Evolutionary conservation across 2,797 vertebrate species (phyloP).

Genomic region (Pagetopsis macropterus): DNA sequence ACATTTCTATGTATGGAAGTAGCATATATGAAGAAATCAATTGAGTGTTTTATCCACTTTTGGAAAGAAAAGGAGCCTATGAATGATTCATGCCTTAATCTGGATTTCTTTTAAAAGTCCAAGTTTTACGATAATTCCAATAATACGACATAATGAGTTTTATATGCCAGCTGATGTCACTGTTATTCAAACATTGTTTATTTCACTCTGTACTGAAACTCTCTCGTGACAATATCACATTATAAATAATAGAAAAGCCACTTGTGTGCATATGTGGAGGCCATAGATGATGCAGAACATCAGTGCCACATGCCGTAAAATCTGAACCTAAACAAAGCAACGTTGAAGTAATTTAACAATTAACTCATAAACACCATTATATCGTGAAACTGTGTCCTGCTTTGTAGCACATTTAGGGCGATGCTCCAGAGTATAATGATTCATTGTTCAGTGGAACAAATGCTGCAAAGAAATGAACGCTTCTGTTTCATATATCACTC

Average conservation of each 20-base stretch:
- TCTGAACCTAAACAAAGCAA: constrained; percentile 57
- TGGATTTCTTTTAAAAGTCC: not conserved
- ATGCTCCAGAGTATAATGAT: constrained; percentile 64
- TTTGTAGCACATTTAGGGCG: constrained; percentile 21
- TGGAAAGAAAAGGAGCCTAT: constrained; percentile 3
- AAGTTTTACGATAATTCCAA: constrained; percentile 17
- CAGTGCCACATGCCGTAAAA: constrained; percentile 45
- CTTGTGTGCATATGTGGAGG: constrained; percentile 23
- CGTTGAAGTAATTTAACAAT: constrained; percentile 53
- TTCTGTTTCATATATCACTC: constrained; percentile 76
- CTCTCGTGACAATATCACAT: constrained; percentile 15
- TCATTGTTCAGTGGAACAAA: constrained; percentile 75
- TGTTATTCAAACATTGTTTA: constrained; percentile 17
- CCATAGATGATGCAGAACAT: constrained; percentile 34
- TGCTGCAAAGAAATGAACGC: constrained; percentile 62
- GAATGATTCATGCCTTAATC: constrained; percentile 37
- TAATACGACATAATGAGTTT: constrained; percentile 24
- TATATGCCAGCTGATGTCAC: constrained; percentile 35
- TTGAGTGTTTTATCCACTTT: constrained; percentile 13
- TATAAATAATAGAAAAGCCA: constrained; percentile 30
- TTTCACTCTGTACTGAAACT: constrained; percentile 24
- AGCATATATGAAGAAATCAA: constrained; percentile 21
- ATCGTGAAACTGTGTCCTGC: constrained; percentile 55
- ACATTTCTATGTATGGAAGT: constrained; percentile 12
- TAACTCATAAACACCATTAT: constrained; percentile 58